Conservation (phyloP, 2,797 vertebrate genomes). For the Acanthis flammea region DNA sequence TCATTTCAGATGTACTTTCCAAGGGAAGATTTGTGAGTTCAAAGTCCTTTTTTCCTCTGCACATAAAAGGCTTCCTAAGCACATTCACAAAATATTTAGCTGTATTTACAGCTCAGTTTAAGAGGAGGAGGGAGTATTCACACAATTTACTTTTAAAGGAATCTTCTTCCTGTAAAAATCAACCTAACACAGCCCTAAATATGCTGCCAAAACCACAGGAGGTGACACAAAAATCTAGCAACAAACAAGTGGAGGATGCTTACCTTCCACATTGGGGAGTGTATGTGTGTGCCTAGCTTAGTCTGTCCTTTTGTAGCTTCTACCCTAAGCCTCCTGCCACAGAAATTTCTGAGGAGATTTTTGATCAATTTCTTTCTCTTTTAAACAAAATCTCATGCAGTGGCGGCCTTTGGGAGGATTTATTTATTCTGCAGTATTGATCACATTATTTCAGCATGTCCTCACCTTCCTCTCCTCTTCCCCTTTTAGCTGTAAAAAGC, state of each 20-base stretch:
- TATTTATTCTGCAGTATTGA: background rate
- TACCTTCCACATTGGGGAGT: background rate
- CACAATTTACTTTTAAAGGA: slow-evolving; percentile 10
- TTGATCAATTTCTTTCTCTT: background rate
- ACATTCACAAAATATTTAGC: slow-evolving; percentile 45
- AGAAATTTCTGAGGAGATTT: background rate
- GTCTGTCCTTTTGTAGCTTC: background rate
- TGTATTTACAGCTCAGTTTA: slow-evolving; percentile 37
- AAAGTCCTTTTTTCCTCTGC: background rate
- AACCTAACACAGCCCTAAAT: background rate
- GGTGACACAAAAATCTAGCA: background rate
- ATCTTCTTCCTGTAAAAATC: background rate
- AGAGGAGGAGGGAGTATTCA: background rate
- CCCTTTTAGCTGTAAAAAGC: background rate
- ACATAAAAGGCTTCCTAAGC: background rate
- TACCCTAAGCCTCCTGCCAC: background rate
- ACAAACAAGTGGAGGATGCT: background rate
- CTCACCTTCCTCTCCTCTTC: background rate
- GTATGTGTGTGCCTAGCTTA: background rate
- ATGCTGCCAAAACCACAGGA: background rate
- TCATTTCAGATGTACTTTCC: slow-evolving; percentile 13
- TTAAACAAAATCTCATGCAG: background rate
- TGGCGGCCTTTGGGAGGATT: background rate
- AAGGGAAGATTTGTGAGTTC: slow-evolving; percentile 16
- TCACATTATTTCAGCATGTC: background rate